A percentile compares a stretch with the other conserved stretches of the same genome.
Evolutionary conservation across 2,113 vertebrate species (phyloP).

Genomic region (Chloropsis cyanopogon): DNA sequence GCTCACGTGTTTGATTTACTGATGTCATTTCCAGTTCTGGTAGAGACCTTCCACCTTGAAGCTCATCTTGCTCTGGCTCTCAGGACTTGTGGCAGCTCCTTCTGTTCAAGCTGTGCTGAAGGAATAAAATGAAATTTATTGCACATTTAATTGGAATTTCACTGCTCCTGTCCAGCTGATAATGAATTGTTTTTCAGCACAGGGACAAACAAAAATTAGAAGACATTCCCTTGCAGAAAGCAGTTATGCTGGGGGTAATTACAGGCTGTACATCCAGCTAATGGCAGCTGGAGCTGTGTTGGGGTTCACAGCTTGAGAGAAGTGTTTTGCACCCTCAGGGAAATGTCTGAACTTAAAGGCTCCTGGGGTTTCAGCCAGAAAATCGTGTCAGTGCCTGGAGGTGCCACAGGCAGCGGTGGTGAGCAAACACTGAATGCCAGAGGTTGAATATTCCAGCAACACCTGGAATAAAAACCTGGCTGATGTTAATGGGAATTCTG

Average conservation of each 20-base stretch:
- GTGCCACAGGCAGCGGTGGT: neutral
- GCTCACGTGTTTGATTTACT: neutral
- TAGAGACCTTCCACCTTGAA: neutral
- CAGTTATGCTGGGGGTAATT: neutral
- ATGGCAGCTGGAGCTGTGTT: neutral
- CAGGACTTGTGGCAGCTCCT: neutral
- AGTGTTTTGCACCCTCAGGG: neutral
- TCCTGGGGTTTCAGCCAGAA: neutral
- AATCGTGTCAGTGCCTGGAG: fast-evolving
- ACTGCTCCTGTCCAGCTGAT: neutral
- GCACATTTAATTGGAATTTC: neutral
- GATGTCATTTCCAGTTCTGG: neutral
- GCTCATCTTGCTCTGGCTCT: neutral
- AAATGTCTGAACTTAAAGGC: neutral
- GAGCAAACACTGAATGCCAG: neutral
- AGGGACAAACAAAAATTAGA: neutral
- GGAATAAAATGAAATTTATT: neutral
- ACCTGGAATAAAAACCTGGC: neutral
- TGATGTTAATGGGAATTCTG: too few relatives aligned
- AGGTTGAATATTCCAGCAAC: neutral
- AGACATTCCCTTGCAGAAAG: neutral
- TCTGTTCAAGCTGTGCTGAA: neutral
- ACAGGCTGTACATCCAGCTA: neutral
- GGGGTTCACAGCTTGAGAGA: neutral
- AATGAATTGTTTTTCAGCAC: neutral